Evolutionary conservation across 2,113 vertebrate species (phyloP).

Genomic region (Carassius auratus): DNA sequence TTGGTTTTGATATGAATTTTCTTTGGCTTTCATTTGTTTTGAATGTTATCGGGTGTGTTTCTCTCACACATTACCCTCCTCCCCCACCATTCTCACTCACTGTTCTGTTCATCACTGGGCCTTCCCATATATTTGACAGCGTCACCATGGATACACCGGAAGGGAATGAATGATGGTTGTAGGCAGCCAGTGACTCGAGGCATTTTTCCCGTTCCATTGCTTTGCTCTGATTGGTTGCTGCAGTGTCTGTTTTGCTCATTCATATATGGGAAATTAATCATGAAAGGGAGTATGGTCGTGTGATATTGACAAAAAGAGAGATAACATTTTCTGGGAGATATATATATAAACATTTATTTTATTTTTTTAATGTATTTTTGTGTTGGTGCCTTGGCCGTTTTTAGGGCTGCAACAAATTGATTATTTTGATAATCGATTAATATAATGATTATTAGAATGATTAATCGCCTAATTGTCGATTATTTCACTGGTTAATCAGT

Average conservation of each 20-base stretch:
- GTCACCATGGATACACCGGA: slow-evolving; percentile 45
- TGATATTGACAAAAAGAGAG: background rate
- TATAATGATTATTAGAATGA: too few relatives aligned
- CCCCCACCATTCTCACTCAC: background rate
- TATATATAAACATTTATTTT: too few relatives aligned
- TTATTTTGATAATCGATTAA: too few relatives aligned
- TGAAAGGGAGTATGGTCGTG: slow-evolving; percentile 5
- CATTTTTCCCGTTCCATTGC: background rate
- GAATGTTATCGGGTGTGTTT: background rate
- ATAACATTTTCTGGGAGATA: background rate
- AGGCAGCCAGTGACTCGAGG: slow-evolving; percentile 11
- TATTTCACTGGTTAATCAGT: too few relatives aligned
- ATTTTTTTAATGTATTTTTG: background rate
- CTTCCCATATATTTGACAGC: slow-evolving; percentile 15
- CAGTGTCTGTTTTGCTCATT: background rate
- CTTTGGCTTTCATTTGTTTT: background rate
- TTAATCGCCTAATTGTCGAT: too few relatives aligned
- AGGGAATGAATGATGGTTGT: slow-evolving; percentile 47
- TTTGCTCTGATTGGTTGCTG: slow-evolving; percentile 43
- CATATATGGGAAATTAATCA: slow-evolving; percentile 33
- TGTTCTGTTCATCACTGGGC: slow-evolving; percentile 27
- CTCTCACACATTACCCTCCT: background rate
- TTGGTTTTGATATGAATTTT: background rate
- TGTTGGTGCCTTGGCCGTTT: too few relatives aligned
- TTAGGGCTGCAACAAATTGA: too few relatives aligned